A percentile compares a stretch with the other conserved stretches of the same genome.
Conservation (phyloP, 1,140 invertebrate species). For the Akabosia matsudoensis region DNA sequence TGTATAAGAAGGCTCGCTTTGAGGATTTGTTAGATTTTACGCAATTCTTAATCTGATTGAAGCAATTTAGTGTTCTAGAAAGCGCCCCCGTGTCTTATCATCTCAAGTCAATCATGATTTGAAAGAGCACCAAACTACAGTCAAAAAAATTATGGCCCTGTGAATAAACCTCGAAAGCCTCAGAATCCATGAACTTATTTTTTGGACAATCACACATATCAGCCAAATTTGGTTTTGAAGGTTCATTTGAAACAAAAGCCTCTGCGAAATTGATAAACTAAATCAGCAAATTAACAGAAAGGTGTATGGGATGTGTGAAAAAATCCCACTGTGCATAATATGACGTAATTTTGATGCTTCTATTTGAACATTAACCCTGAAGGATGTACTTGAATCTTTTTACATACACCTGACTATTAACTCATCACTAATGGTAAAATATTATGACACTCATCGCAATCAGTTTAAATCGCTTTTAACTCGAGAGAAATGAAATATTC, state of each 20-base stretch:
- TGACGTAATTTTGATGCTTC: background rate
- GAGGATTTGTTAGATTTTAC: too few relatives aligned
- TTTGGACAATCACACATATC: too few relatives aligned
- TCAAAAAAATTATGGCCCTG: too few relatives aligned
- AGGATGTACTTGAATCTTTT: background rate
- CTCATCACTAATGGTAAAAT: background rate
- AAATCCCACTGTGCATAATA: background rate
- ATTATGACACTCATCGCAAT: background rate
- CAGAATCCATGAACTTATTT: too few relatives aligned
- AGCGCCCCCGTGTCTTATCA: background rate
- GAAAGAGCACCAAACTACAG: background rate
- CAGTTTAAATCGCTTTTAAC: too few relatives aligned
- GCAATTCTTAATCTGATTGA: background rate
- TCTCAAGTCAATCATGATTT: background rate
- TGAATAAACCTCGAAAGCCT: too few relatives aligned
- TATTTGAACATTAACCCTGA: background rate
- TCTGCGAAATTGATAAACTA: background rate
- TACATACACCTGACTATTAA: background rate
- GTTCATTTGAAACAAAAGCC: too few relatives aligned
- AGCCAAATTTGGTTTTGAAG: background rate
- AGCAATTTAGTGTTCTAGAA: slow-evolving; percentile 14
- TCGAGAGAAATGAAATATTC: too few relatives aligned
- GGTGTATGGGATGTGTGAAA: background rate
- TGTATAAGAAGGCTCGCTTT: too few relatives aligned
- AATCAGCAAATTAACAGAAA: background rate